A percentile compares a stretch with the other conserved stretches of the same genome.
These are phyloP conservation scores for Centropus unirufus DNA, from an alignment of 2,113 vertebrate genomes.

Conservation along the genomic window DNA sequence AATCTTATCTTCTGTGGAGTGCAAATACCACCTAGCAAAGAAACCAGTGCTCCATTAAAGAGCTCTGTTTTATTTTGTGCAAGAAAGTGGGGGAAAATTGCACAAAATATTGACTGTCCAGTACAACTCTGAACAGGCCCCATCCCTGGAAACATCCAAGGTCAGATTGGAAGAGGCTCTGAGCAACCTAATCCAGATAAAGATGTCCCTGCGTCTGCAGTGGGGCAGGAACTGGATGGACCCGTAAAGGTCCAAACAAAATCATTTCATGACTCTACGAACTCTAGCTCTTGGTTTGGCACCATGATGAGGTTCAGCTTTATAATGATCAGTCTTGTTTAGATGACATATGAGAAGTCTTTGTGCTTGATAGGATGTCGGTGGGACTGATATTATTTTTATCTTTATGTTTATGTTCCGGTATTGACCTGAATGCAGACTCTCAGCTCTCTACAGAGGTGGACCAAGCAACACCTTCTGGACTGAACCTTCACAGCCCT, in stretches of 20 bases:
- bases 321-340: background rate
- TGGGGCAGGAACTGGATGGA: too few species aligned
- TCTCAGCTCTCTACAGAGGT: background rate
- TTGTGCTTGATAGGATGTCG: background rate
- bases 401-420: background rate
- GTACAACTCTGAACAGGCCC: background rate
- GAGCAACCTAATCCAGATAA: too few species aligned
- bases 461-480: background rate
- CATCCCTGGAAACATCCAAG: too few species aligned
- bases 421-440: background rate
- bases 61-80: background rate
- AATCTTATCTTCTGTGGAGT: background rate
- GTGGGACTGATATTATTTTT: background rate
- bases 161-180: too few species aligned
- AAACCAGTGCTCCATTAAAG: background rate
- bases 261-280: background rate
- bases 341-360: background rate
- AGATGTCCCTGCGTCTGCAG: too few species aligned
- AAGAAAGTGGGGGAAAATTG: background rate
- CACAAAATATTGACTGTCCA: background rate
- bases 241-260: too few species aligned
- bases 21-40: background rate
- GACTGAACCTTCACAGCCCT: rapidly evolving
- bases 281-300: background rate
- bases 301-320: background rate